These are phyloP conservation scores for Mellilla xanthometata DNA, from an alignment of 2,888 invertebrate genomes.

Conservation along the genomic window DNA sequence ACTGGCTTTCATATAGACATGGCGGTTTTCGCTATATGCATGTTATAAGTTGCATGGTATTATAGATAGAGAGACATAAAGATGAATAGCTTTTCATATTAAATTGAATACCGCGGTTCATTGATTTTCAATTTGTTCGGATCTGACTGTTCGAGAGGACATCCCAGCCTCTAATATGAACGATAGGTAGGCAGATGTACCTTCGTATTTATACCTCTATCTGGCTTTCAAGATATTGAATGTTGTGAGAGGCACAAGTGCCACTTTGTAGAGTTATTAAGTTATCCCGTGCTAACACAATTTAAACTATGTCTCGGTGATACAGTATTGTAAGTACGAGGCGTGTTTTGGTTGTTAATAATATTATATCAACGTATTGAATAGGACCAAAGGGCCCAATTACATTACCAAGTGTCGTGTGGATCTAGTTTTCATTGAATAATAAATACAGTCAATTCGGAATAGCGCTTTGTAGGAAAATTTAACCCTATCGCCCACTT, in stretches of 20 bases:
- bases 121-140: constrained; percentile 78
- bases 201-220: constrained; percentile 32
- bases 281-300: constrained; percentile 24
- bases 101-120: constrained; percentile 71
- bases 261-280: constrained; percentile 39
- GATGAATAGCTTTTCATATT: constrained; percentile 70
- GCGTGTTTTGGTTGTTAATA: constrained; percentile 22
- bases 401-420: neutral
- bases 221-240: constrained; percentile 35
- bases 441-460: too few relatives aligned
- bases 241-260: constrained; percentile 40
- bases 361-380: constrained; percentile 13
- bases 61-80: constrained; percentile 38
- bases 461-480: too few relatives aligned
- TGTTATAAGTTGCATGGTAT: constrained; percentile 26
- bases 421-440: neutral
- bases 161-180: constrained; percentile 42
- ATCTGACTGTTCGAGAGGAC: constrained; percentile 50
- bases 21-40: constrained; percentile 30
- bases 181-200: constrained; percentile 44
- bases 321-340: constrained; percentile 7
- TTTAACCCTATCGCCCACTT: too few relatives aligned
- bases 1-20: constrained; percentile 39
- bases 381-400: constrained; percentile 19
- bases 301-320: constrained; percentile 12